Evolutionary conservation across 2,888 invertebrate species (phyloP).

Genomic region (Diachrysia chrysitis): DNA sequence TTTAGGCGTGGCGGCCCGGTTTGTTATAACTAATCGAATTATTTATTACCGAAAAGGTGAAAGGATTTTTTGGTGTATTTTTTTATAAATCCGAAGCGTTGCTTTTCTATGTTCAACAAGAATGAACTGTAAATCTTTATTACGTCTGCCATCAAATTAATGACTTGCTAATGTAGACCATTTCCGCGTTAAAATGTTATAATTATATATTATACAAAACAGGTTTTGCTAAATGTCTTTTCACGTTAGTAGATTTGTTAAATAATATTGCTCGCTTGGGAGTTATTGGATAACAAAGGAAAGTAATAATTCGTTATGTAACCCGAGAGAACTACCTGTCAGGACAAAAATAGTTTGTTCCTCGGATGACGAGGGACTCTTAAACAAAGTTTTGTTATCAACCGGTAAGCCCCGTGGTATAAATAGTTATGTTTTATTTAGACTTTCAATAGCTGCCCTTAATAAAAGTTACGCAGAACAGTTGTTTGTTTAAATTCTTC

Average conservation of each 20-base stretch:
- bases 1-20: slow-evolving; percentile 48
- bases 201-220: slow-evolving; percentile 17
- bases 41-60: slow-evolving; percentile 32
- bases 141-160: slow-evolving; percentile 44
- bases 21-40: slow-evolving; percentile 55
- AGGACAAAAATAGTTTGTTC: slow-evolving; percentile 44
- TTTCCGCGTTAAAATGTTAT: slow-evolving; percentile 34
- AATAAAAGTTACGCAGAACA: not conserved
- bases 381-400: slow-evolving; percentile 35
- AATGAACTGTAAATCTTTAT: slow-evolving; percentile 41
- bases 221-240: slow-evolving; percentile 33
- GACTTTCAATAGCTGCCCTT: slow-evolving; percentile 2
- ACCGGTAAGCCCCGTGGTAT: slow-evolving; percentile 11
- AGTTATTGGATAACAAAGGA: slow-evolving; percentile 46
- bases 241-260: slow-evolving; percentile 24
- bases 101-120: slow-evolving; percentile 32
- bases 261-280: slow-evolving; percentile 30
- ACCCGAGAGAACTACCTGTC: slow-evolving; percentile 49
- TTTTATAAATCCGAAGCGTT: slow-evolving; percentile 34
- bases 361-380: slow-evolving; percentile 29
- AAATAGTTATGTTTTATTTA: slow-evolving; percentile 19
- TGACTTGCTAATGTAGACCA: slow-evolving; percentile 30
- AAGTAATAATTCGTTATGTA: slow-evolving; percentile 37
- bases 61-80: slow-evolving; percentile 23
- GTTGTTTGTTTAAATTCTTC: not conserved